Evolutionary conservation across 2,797 vertebrate species (phyloP), one percentile per base, ranked within the genome.

Genomic region (Falco naumanni): DNA sequence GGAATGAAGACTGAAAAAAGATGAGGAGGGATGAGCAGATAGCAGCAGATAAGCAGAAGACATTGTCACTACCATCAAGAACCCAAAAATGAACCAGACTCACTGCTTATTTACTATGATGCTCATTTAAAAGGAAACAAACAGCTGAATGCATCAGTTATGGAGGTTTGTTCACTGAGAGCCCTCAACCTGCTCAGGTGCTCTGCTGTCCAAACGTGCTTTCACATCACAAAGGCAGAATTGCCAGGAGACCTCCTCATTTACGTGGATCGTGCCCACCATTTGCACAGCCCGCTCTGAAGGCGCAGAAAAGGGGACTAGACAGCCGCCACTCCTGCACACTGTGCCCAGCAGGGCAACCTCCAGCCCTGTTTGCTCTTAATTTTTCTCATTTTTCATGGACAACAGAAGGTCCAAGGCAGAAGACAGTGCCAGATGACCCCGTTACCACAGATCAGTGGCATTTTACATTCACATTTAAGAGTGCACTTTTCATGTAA

Each of bases 171-270:
- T n/a, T 72, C 37, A 33, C 86, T 71, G 76, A 79, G 47, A n/a
- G 1, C 31, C 24, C 11, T 81, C 0, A 0, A 31, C 11, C 43
- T 70, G 8, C 47, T 63, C 51, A 14, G 48, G 22, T 50, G 20
- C 29, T 47, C 39, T 28, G 34, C 79, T 16, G 17, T 29, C 26
- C 86, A 37, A 51, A 34, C 10, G 3, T n/a, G 6, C 25, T 20
- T 91, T 76, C 26, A 1, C 5, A 41, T 25, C 21, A 54, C n/a
- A 75, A 50, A 85, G 24, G 5, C 31, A 80, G 45, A 83, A 71
- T 33, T 48, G 19, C 39, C 41, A 70, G 66, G 61, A 71, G 57
- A 39, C 21, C 8, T 43, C 15, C 34, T 76, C 10, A 28, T 91
- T 87, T 41, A 13, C 0, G 0, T 33, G 34, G n/a, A 60, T 28